Base-by-base conservation (phyloP, 2,888 invertebrate species). In the Drosophila mimetica region DNA sequence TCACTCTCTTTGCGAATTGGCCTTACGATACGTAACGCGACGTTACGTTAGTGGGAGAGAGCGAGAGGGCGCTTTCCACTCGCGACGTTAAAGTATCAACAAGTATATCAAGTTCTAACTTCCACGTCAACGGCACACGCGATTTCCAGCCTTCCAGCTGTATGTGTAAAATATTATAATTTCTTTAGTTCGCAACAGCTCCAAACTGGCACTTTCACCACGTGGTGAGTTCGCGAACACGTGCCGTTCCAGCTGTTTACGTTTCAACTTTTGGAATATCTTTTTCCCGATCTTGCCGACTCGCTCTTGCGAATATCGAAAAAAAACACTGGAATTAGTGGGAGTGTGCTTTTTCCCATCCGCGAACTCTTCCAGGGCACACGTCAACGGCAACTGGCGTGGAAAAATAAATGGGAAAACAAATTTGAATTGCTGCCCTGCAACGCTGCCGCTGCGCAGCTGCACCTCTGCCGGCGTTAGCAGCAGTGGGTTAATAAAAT, bases 341-440 rank as follows among this genome's bases (percentile, higher is more conserved):
- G 34, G 22, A 66, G 28, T 51, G 22, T 18, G 28, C 18, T 66
- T 41, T 11, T 5, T 41, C 13, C 66, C 28, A 41, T 9, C 25
- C 25, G 55, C 69, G 72, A 76, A 69, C 74, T 66, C 65, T 72
- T 77, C 70, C 77, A 72, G 47, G 70, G 51, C 70, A 86, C 86
- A 83, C 80, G 84, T 86, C 83, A 77, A 86, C 83, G 77, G 66
- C 44, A 73, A 70, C 71, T 66, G 71, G 42, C 34, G 14, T 70
- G 70, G 71, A 58, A 59, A 47, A 47, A 48, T 58, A 25, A 39
- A 52, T 11, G 39, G 39, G 16, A 1, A 44, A 25, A 36, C 3
- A 25, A 55, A 69, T 69, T 70, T 42, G 41, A 70, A 42, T 48
- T 28, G 70, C 16, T 30, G 46, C 39, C 34, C 37, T 66, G 44